Percentiles rank a stretch among this genome's conserved stretches.
Conservation (phyloP, 1,140 invertebrate species). For the Wasmannia auropunctata region DNA sequence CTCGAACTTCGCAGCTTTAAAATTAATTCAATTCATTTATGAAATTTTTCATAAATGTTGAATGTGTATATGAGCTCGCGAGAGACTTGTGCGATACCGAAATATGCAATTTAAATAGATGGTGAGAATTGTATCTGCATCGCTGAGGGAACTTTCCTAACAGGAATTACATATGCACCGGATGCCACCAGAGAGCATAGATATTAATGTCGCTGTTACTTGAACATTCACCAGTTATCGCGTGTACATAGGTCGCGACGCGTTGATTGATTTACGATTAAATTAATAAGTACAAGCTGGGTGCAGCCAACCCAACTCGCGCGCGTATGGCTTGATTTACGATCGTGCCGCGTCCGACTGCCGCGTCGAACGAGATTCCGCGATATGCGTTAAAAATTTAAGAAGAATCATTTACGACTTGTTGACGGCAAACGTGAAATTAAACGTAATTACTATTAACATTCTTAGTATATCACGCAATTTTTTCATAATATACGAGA, state of each 20-base stretch:
- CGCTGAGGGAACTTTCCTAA: background rate
- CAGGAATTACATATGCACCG: background rate
- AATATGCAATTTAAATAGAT: background rate
- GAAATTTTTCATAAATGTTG: background rate
- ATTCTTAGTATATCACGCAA: background rate
- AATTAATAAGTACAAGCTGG: slow-evolving; percentile 45
- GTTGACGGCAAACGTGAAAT: slow-evolving; percentile 2
- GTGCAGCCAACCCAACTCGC: background rate
- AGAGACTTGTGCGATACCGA: background rate
- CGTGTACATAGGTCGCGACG: slow-evolving; percentile 1
- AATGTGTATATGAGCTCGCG: no score
- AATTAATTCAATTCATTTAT: background rate
- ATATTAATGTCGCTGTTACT: slow-evolving; percentile 37
- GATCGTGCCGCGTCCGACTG: background rate
- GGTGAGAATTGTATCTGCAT: background rate
- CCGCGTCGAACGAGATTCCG: slow-evolving; percentile 13
- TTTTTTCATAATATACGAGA: background rate
- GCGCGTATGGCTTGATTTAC: slow-evolving; percentile 24
- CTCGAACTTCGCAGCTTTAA: background rate
- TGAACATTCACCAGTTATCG: slow-evolving; percentile 25
- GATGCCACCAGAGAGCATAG: background rate
- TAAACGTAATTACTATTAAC: background rate
- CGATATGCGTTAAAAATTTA: slow-evolving; percentile 6
- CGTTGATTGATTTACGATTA: slow-evolving; percentile 56
- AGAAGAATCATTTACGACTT: background rate